A percentile compares a stretch with the other conserved stretches of the same genome.
Evolutionary conservation across 2,888 invertebrate species (phyloP).

Genomic region (Tenodera sinensis): DNA sequence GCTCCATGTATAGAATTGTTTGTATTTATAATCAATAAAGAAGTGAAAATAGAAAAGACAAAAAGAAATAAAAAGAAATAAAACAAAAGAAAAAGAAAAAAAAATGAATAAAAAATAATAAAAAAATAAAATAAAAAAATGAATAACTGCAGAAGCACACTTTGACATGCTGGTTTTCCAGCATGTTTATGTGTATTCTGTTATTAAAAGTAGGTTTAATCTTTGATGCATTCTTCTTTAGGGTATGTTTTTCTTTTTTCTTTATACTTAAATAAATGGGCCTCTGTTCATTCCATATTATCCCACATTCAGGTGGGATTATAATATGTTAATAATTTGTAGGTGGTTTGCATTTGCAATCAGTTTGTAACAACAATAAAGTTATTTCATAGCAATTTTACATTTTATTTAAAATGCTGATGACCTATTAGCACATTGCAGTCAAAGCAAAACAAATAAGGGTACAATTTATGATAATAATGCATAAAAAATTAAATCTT

Average conservation of each 20-base stretch:
- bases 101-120: conserved; percentile 2
- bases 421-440: neutral
- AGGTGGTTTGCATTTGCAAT: neutral
- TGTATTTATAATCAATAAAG: conserved; percentile 30
- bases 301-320: neutral
- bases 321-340: neutral
- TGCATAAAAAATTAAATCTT: neutral
- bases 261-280: neutral
- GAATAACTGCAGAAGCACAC: neutral
- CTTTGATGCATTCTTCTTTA: neutral
- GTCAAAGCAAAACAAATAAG: neutral
- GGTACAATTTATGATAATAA: neutral
- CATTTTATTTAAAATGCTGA: neutral
- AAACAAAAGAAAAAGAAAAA: conserved; percentile 33
- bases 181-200: neutral
- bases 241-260: neutral
- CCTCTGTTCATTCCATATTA: neutral
- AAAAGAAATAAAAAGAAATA: conserved; percentile 29
- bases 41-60: conserved; percentile 36
- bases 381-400: neutral
- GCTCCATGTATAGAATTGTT: conserved; percentile 20
- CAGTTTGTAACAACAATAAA: neutral
- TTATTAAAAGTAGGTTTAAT: neutral
- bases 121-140: neutral
- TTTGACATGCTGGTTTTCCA: neutral